Evolutionary conservation across 2,797 vertebrate genomes (phyloP), one percentile per base, ranked within the genome.

Genomic region (Clarias pachynema): DNA sequence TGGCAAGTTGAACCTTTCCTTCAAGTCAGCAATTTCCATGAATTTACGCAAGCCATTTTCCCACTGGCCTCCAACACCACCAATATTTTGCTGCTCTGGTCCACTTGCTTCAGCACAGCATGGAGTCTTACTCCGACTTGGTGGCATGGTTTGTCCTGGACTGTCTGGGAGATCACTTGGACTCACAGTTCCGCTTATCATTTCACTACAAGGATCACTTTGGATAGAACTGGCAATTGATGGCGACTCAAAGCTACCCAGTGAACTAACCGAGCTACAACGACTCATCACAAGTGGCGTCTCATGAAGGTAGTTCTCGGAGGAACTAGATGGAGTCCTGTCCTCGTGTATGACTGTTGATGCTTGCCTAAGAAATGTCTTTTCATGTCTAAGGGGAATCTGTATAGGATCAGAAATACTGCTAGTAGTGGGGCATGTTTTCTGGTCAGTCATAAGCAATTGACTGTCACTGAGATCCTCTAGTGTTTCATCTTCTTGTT

Each of bases 131-230:
- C 98, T 99, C 59, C 98, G 96, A 91, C 98, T 99, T 0, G 98
- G 98, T 0, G 98, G 98, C 98, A 99, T 98, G 24, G 98, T 99
- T 94, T 99, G 98, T 14, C 98, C 98, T 0, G 98, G 98, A 89
- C 98, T 99, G 93, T 99, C 98, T 0, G 98, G 98, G 79, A 99
- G 94, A 92, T 99, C 98, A 12, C 98, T 99, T 29, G 98, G 98
- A 22, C 98, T 99, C 91, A 99, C 95, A 0, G 98, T 98, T 84
- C 98, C 98, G 0, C 98, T 99, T 83, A 98, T 96, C 96, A 98
- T 98, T 89, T 98, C 98, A 0, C 98, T 99, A 92, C 98, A 98
- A 0, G 98, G 98, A 90, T 99, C 98, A 1, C 98, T 99, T 89
- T 97, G 97, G 89, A 99, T 97, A 24, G 98, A 99, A 92, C 98